Percentiles rank a stretch among this genome's conserved stretches.
Conservation (phyloP, 2,113 vertebrate species). For the Nicator chloris region DNA sequence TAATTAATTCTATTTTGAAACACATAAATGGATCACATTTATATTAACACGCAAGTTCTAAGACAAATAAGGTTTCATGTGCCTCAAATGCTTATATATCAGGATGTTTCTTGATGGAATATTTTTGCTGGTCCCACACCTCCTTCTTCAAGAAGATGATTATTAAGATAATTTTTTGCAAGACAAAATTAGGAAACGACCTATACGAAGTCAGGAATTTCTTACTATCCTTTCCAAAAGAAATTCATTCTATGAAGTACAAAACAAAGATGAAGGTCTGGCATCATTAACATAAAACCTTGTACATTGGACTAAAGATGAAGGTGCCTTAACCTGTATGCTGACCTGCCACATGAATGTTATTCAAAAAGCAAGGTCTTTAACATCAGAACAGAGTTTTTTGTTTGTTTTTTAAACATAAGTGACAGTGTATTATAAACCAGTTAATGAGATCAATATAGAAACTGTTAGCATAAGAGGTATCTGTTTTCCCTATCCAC, state of each 20-base stretch:
- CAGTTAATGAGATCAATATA: background rate
- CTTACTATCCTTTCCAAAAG: background rate
- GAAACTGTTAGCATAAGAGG: background rate
- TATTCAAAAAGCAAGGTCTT: background rate
- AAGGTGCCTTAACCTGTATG: background rate
- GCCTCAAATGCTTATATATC: background rate
- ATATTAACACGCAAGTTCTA: background rate
- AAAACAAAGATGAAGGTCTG: background rate
- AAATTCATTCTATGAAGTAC: background rate
- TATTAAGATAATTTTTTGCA: background rate
- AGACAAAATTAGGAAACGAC: background rate
- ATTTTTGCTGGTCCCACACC: background rate
- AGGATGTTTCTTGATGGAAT: background rate
- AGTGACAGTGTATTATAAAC: background rate
- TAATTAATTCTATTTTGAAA: background rate
- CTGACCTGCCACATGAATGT: background rate
- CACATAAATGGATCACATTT: background rate
- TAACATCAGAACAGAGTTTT: background rate
- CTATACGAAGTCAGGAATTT: background rate
- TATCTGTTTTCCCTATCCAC: background rate
- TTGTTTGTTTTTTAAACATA: background rate
- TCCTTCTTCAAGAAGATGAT: background rate
- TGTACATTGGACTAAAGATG: background rate
- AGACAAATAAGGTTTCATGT: background rate
- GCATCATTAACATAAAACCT: background rate